These are phyloP conservation scores for Bombus superbus DNA, from an alignment of 1,140 invertebrate species.

Conservation along the genomic window DNA sequence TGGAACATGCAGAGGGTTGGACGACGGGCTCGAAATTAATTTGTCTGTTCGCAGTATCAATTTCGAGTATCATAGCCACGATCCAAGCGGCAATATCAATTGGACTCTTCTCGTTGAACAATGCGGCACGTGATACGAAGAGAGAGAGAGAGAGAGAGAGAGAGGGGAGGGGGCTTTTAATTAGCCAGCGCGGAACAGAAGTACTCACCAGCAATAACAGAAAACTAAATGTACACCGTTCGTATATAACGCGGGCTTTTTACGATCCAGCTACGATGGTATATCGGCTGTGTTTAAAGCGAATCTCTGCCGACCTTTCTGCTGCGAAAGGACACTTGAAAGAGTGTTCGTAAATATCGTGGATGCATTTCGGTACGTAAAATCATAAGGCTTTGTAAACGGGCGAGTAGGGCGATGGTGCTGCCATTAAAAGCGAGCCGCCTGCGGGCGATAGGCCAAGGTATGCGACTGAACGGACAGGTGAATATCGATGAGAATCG, in stretches of 20 bases:
- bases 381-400: conserved; percentile 42
- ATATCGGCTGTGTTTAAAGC: not conserved
- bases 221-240: conserved; percentile 25
- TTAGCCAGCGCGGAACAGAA: conserved; percentile 14
- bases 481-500: conserved; percentile 57
- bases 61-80: conserved; percentile 27
- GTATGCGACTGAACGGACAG: conserved; percentile 53
- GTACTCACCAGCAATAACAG: conserved; percentile 29
- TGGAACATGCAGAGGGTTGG: not conserved
- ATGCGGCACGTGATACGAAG: not conserved
- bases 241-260: conserved; percentile 10
- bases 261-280: not conserved
- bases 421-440: conserved; percentile 58
- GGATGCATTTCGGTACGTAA: conserved; percentile 25
- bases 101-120: conserved; percentile 15
- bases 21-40: conserved; percentile 15
- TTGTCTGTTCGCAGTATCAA: conserved; percentile 10
- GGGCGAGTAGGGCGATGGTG: not conserved
- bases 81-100: conserved; percentile 37
- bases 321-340: not conserved
- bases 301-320: not conserved
- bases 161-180: not conserved
- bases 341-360: conserved; percentile 7
- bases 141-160: not conserved
- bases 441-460: conserved; percentile 57